Base-by-base conservation (phyloP, 2,113 vertebrate genomes). In the Heloderma charlesbogerti region DNA sequence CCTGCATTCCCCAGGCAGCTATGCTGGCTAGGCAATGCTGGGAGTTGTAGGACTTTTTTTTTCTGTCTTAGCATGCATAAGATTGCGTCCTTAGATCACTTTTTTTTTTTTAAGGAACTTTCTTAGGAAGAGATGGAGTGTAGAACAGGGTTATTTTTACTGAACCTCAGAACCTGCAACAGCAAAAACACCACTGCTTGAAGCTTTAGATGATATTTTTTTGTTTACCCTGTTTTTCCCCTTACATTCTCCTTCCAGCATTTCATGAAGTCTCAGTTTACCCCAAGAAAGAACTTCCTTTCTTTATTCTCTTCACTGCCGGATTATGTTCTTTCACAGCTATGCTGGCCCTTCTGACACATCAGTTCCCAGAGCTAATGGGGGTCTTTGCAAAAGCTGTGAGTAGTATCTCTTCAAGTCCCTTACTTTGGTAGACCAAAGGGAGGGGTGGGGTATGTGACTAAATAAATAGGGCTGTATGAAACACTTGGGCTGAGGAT, bases 251-350 rank as follows among this genome's bases (percentile, higher is more conserved):
- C 94, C 94, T 97, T 97, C 92, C 98, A 99, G 99, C 99, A 97
- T 99, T 99, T 97, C 99, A 99, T 89, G 99, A 99, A 97, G 99
- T 99, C 97, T 99, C 99, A 77, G 99, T 99, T 96, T 99, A 99
- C 95, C 99, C 99, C 31, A 99, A 99, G 97, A 99, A 99, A 96
- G 99, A 99, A 96, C 98, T 99, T 95, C 99, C 99, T 71, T 99
- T 99, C 98, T 99, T 99, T 97, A 99, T 99, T 95, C 99, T 99
- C 93, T 99, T 99, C 95, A 99, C 99, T 54, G 99, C 99, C 43
- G 99, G 99, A 31, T 93, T 99, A 91, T 99, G 99, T 95, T 99
- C 99, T 94, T 99, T 99, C 98, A 99, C 99, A 93, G 99, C 99
- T 95, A 99, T 99, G 99, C 95, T 99, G 66, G 99, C 99, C 72